Conservation (phyloP, 2,888 invertebrate species). For the Lissocephala sabroskyi region DNA sequence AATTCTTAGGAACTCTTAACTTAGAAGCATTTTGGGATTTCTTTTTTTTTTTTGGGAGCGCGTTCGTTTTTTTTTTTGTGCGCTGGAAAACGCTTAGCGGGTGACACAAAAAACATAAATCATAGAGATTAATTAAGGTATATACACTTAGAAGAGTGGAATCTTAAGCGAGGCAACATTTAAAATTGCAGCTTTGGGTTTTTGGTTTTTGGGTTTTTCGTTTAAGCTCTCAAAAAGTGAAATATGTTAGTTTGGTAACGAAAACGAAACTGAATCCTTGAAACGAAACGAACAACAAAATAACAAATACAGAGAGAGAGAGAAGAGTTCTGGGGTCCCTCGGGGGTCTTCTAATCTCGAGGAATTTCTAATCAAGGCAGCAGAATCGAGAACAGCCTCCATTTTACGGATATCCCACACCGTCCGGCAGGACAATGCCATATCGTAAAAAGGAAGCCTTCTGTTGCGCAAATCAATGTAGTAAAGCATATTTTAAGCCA, state of each 20-base stretch:
- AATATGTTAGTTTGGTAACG: constrained; percentile 9
- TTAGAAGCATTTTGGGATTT: constrained; percentile 36
- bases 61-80: constrained; percentile 32
- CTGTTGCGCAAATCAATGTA: constrained; percentile 68
- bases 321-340: constrained; percentile 9
- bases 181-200: constrained; percentile 4
- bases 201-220: constrained; percentile 22
- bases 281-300: constrained; percentile 9
- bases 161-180: neutral
- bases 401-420: neutral
- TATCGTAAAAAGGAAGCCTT: constrained; percentile 62
- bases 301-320: constrained; percentile 9
- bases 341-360: no score
- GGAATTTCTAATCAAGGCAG: constrained; percentile 7
- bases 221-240: constrained; percentile 14
- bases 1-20: constrained; percentile 44
- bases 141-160: constrained; percentile 16
- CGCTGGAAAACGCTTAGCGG: constrained; percentile 28
- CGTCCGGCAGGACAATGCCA: neutral
- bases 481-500: constrained; percentile 73
- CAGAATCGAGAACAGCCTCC: constrained; percentile 14
- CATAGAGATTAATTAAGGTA: constrained; percentile 21
- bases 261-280: constrained; percentile 8
- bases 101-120: constrained; percentile 26
- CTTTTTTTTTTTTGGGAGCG: no score